Evolutionary conservation across 2,797 vertebrate genomes (phyloP).

Genomic region (Aselliscus stoliczkanus): DNA sequence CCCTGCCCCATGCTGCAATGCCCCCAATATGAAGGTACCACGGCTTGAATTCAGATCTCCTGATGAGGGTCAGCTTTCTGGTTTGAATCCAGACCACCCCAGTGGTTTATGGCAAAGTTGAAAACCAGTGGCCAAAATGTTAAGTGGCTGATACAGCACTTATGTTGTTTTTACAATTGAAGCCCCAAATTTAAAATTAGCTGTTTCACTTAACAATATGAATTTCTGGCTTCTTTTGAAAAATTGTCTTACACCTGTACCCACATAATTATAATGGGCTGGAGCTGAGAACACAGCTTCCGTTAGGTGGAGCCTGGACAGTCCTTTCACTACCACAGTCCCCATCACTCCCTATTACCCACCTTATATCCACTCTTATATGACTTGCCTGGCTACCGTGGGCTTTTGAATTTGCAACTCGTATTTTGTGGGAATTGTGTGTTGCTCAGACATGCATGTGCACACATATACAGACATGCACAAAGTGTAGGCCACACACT

Average conservation of each 20-base stretch:
- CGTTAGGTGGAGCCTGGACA: neutral
- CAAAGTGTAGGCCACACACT: neutral
- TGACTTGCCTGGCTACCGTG: neutral
- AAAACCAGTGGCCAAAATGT: neutral
- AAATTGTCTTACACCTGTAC: neutral
- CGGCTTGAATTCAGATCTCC: neutral
- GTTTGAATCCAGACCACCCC: neutral
- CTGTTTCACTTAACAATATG: neutral
- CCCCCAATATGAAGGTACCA: accelerated
- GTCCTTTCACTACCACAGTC: neutral
- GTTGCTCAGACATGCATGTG: neutral
- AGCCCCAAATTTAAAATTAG: neutral
- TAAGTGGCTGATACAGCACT: neutral
- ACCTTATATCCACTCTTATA: neutral
- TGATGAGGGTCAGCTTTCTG: neutral
- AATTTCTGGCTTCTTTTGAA: neutral
- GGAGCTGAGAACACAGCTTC: neutral
- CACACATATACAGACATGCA: neutral
- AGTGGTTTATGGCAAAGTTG: no score
- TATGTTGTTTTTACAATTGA: neutral
- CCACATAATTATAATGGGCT: neutral
- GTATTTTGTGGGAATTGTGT: neutral
- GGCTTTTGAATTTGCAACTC: neutral
- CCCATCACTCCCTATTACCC: neutral
- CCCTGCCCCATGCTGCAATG: neutral